Conservation (phyloP, 2,888 invertebrate genomes). For the Drosophila melanocephala region DNA sequence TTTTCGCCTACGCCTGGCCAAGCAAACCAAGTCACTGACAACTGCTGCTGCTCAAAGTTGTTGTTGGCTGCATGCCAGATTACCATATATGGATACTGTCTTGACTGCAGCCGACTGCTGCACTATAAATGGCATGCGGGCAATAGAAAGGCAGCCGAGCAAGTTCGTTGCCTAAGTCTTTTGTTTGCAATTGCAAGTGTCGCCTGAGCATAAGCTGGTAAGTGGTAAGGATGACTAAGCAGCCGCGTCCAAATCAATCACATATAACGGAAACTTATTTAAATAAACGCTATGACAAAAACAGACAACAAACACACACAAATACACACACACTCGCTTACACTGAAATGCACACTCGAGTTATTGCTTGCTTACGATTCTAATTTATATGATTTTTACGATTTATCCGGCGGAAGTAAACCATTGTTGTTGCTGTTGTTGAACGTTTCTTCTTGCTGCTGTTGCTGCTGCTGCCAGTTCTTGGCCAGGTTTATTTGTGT, state of each 20-base stretch:
- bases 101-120: constrained; percentile 24
- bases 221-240: constrained; percentile 50
- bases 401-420: constrained; percentile 83
- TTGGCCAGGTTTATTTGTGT: constrained; percentile 68
- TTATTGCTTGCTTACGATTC: constrained; percentile 42
- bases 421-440: constrained; percentile 52
- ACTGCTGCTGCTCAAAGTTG: constrained; percentile 9
- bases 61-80: constrained; percentile 34
- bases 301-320: constrained; percentile 5
- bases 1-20: constrained; percentile 67
- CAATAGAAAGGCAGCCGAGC: constrained; percentile 46
- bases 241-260: constrained; percentile 41
- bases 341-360: constrained; percentile 4
- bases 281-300: constrained; percentile 24
- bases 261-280: constrained; percentile 58
- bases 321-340: not conserved
- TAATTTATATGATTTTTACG: constrained; percentile 75
- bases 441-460: constrained; percentile 10
- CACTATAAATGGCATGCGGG: constrained; percentile 44
- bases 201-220: constrained; percentile 14
- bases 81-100: constrained; percentile 40
- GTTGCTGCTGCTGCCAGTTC: constrained; percentile 35
- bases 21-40: constrained; percentile 12
- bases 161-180: constrained; percentile 62
- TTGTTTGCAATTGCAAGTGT: constrained; percentile 55